Evolutionary conservation across 2,797 vertebrate species (phyloP).

Genomic region (Liparis tanakae): DNA sequence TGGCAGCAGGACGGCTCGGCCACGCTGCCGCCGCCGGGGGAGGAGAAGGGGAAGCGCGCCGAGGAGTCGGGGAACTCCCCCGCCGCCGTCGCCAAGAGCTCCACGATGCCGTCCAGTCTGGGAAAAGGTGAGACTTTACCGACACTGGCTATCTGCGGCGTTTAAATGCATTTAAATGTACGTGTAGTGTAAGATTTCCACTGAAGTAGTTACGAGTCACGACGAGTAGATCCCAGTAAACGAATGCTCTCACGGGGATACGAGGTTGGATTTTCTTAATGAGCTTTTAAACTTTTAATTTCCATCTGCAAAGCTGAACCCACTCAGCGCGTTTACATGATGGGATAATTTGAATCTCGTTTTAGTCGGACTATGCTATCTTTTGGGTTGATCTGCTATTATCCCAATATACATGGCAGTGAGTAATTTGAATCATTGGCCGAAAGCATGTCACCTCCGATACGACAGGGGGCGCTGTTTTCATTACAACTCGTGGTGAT

Average conservation of each 20-base stretch:
- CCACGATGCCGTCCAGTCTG: constrained; percentile 79
- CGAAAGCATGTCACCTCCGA: too few species aligned
- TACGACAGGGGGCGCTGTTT: too few species aligned
- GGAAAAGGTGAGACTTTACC: constrained; percentile 81
- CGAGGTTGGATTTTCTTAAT: not conserved
- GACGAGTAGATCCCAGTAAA: constrained; percentile 10
- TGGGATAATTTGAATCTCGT: too few species aligned
- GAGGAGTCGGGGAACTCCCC: constrained; percentile 69
- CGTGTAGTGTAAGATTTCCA: not conserved
- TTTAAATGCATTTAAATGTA: too few species aligned
- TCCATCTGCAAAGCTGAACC: not conserved
- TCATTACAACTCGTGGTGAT: too few species aligned
- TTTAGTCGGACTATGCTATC: too few species aligned
- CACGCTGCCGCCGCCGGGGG: constrained; percentile 51
- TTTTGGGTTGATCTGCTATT: too few species aligned
- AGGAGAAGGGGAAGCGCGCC: constrained; percentile 28
- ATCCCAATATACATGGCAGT: too few species aligned
- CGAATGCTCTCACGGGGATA: constrained; percentile 5
- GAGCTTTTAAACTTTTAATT: constrained; percentile 31
- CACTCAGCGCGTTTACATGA: too few species aligned
- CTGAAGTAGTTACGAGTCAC: not conserved
- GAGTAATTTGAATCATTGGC: too few species aligned
- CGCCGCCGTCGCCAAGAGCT: constrained; percentile 65
- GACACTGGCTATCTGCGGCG: too few species aligned
- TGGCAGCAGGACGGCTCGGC: constrained; percentile 79